These are phyloP conservation scores for Nematolebias whitei DNA, from an alignment of 2,113 vertebrate genomes.

Conservation along the genomic window DNA sequence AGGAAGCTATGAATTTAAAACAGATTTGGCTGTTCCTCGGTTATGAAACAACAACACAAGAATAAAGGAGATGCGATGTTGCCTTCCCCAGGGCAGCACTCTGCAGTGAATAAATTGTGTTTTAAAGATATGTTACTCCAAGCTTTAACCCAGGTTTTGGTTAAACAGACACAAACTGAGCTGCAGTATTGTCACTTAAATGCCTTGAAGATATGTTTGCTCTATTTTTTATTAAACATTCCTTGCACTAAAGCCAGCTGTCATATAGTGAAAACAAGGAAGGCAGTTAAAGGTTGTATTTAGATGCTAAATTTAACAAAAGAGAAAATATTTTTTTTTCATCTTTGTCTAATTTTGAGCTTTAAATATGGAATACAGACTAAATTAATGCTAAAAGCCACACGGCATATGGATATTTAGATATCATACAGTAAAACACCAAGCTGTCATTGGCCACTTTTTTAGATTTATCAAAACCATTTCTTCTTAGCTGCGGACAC, in stretches of 20 bases:
- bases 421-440: slow-evolving; percentile 20
- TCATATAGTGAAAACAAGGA: slow-evolving; percentile 19
- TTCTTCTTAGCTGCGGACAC: slow-evolving; percentile 18
- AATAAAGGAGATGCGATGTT: slow-evolving; percentile 38
- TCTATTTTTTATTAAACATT: slow-evolving; percentile 45
- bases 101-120: slow-evolving; percentile 33
- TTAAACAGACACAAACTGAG: slow-evolving; percentile 55
- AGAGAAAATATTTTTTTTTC: too few species aligned
- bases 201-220: slow-evolving; percentile 48
- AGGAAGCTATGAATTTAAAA: slow-evolving; percentile 8
- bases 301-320: neutral
- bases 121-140: slow-evolving; percentile 50
- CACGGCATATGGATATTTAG: slow-evolving; percentile 7
- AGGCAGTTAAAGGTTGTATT: neutral
- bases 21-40: slow-evolving; percentile 11
- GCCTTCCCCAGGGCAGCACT: slow-evolving; percentile 46
- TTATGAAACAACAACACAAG: neutral
- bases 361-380: too few species aligned
- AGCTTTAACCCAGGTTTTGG: slow-evolving; percentile 46
- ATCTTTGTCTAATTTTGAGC: too few species aligned
- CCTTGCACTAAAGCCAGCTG: slow-evolving; percentile 18
- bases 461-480: slow-evolving; percentile 14
- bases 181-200: slow-evolving; percentile 40
- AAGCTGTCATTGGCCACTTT: too few species aligned
- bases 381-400: too few species aligned